These are phyloP conservation scores for Mastigias papua DNA, from an alignment of 30 jellyfish, hydroid and myxozoan genomes.

Conservation along the genomic window DNA sequence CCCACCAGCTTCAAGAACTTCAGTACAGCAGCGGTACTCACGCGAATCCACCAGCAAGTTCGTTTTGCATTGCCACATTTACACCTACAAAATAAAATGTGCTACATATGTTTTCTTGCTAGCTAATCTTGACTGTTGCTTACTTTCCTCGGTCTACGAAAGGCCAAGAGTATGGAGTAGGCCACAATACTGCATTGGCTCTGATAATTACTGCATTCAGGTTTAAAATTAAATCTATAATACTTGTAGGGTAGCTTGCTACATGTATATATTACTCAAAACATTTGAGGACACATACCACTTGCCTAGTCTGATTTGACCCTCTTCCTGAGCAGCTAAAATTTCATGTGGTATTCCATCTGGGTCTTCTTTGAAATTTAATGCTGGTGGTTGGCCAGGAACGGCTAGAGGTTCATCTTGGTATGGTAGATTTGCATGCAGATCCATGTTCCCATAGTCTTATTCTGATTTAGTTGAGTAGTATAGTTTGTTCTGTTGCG, in stretches of 20 bases:
- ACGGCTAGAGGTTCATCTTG: conserved; percentile 56
- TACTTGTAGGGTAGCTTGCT: background rate
- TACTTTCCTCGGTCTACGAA: background rate
- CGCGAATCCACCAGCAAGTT: conserved; percentile 21
- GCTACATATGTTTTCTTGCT: background rate
- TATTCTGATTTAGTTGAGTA: no score
- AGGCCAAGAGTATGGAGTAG: conserved; percentile 11
- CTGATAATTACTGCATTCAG: conserved; percentile 3
- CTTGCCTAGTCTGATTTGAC: conserved; percentile 36
- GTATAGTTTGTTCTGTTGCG: no score
- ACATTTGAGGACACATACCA: conserved; percentile 39
- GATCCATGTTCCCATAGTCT: conserved; percentile 29
- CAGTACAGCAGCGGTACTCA: conserved; percentile 37
- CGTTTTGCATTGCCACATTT: conserved; percentile 8
- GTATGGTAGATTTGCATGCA: conserved; percentile 32
- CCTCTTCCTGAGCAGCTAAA: conserved; percentile 64
- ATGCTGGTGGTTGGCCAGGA: conserved; percentile 41
- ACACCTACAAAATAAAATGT: conserved; percentile 10
- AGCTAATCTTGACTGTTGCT: background rate
- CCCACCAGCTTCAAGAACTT: conserved; percentile 35
- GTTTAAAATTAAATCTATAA: background rate
- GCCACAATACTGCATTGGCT: background rate
- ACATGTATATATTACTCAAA: background rate
- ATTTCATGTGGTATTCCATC: conserved; percentile 42
- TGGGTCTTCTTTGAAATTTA: conserved; percentile 41